These are phyloP conservation scores for Chironomus striatipennis DNA, from an alignment of 1,140 invertebrate genomes.

Conservation along the genomic window DNA sequence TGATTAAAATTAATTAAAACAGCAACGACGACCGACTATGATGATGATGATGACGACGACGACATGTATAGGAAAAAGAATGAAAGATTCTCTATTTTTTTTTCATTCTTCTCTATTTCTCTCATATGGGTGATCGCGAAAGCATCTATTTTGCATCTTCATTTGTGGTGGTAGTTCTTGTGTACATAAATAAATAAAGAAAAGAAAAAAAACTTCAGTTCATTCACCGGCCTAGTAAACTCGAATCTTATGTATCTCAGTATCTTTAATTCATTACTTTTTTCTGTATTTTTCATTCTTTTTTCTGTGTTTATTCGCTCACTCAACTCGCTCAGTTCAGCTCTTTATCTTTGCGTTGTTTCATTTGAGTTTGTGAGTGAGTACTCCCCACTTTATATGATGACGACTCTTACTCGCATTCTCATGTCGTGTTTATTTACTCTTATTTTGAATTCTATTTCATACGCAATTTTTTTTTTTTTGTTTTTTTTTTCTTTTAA, in stretches of 20 bases:
- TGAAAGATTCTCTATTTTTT: background rate
- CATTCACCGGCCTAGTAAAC: constrained; percentile 10
- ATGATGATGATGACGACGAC: background rate
- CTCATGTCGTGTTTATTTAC: background rate
- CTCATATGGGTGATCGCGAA: background rate
- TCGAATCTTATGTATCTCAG: constrained; percentile 7
- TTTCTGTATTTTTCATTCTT: constrained; percentile 4
- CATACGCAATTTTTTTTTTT: too few species aligned
- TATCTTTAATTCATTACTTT: constrained; percentile 11
- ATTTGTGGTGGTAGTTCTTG: constrained; percentile 12
- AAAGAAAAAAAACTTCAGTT: constrained; percentile 11
- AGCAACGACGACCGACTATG: background rate
- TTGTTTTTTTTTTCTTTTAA: too few species aligned
- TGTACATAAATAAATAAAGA: constrained; percentile 4
- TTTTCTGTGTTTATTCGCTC: background rate
- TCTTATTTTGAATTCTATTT: background rate
- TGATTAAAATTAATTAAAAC: constrained; percentile 10
- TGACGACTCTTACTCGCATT: background rate
- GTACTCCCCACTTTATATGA: background rate
- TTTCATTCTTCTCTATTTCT: background rate
- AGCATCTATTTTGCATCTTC: constrained; percentile 12
- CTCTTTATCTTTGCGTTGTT: background rate
- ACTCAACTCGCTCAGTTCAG: background rate
- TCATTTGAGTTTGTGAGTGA: background rate
- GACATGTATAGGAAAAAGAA: too few species aligned